A percentile compares a stretch with the other conserved stretches of the same genome.
These are phyloP conservation scores for Polydrusus pterygomalis DNA, from an alignment of 2,888 invertebrate genomes.

Conservation along the genomic window DNA sequence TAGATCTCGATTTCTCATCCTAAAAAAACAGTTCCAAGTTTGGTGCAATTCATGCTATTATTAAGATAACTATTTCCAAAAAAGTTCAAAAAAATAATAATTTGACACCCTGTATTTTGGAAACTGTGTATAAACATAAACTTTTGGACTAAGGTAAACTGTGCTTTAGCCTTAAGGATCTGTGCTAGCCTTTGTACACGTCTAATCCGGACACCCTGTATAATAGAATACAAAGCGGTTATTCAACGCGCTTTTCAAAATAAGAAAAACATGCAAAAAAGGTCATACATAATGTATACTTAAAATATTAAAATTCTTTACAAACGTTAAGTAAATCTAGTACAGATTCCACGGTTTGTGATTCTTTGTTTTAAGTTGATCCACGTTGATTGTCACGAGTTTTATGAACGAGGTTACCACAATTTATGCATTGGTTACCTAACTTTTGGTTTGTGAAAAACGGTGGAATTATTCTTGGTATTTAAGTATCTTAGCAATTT, in stretches of 20 bases:
- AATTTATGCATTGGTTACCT: slow-evolving; percentile 44
- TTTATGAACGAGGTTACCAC: slow-evolving; percentile 29
- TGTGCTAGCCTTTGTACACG: too few relatives aligned
- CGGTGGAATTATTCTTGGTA: background rate
- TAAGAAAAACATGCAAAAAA: slow-evolving; percentile 18
- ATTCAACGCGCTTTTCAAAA: background rate
- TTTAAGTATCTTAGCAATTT: background rate
- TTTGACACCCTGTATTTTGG: too few relatives aligned
- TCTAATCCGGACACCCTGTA: too few relatives aligned
- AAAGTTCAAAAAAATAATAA: too few relatives aligned
- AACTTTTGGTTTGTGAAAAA: slow-evolving; percentile 31
- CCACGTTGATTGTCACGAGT: slow-evolving; percentile 51
- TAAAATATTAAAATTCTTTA: slow-evolving; percentile 30
- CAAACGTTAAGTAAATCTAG: slow-evolving; percentile 27
- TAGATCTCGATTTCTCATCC: too few relatives aligned
- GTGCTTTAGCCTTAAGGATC: too few relatives aligned
- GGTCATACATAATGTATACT: slow-evolving; percentile 28
- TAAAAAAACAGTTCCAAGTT: too few relatives aligned
- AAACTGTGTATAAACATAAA: too few relatives aligned
- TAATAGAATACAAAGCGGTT: background rate
- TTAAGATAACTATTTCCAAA: too few relatives aligned
- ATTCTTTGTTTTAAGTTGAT: slow-evolving; percentile 48
- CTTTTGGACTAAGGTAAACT: too few relatives aligned
- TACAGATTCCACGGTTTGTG: slow-evolving; percentile 46
- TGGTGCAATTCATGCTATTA: too few relatives aligned